A percentile compares a stretch with the other conserved stretches of the same genome.
These are phyloP conservation scores for Falcunculus frontatus DNA, from an alignment of 2,113 vertebrate genomes.

Conservation along the genomic window DNA sequence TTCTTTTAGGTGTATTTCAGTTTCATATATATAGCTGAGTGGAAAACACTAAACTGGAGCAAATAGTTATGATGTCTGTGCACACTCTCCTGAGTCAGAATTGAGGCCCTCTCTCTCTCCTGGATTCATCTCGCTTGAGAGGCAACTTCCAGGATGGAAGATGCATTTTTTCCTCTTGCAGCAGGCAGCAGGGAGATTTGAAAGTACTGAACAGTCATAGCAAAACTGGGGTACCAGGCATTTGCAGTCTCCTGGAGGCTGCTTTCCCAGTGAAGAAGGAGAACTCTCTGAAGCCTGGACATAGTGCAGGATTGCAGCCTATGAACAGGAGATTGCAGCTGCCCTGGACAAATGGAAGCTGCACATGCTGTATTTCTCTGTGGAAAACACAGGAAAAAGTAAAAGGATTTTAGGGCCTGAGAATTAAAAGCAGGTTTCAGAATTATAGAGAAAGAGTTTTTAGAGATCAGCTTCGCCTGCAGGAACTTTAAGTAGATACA, in stretches of 20 bases:
- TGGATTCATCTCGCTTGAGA: neutral
- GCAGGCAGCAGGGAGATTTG: neutral
- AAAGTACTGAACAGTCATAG: neutral
- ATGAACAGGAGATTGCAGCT: neutral
- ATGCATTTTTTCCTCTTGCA: neutral
- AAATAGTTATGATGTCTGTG: neutral
- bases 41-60: neutral
- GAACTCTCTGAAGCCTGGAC: neutral
- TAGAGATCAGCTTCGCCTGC: too few relatives aligned
- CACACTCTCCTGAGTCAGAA: neutral
- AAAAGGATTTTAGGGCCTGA: too few relatives aligned
- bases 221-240: fast-evolving
- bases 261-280: neutral
- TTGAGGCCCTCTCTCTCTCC: neutral
- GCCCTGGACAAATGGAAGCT: neutral
- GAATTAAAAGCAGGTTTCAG: too few relatives aligned
- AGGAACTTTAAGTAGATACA: too few relatives aligned
- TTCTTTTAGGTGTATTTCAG: neutral
- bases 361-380: neutral
- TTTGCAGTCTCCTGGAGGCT: neutral
- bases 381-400: too few relatives aligned
- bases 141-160: neutral
- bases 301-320: neutral
- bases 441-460: too few relatives aligned
- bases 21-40: neutral